These are phyloP conservation scores for Sula dactylatra DNA, from an alignment of 2,113 vertebrate genomes.

Conservation along the genomic window DNA sequence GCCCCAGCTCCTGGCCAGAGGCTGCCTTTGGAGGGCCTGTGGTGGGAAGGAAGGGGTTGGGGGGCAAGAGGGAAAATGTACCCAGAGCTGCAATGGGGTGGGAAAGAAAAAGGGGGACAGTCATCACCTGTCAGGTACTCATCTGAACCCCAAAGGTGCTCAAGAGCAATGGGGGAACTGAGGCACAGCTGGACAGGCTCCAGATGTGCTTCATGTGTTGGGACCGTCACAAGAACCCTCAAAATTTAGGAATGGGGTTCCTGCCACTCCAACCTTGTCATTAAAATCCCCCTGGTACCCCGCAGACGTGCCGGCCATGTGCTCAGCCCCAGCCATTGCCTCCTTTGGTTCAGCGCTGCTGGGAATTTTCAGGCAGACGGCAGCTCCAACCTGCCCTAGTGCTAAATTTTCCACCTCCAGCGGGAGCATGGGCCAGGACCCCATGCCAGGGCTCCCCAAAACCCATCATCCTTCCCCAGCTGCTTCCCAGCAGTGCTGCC, in stretches of 20 bases:
- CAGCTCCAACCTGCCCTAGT: fast-evolving
- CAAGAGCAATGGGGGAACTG: background rate
- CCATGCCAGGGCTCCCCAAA: fast-evolving
- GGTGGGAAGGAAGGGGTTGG: background rate
- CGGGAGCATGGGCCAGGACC: fast-evolving
- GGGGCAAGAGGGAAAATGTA: background rate
- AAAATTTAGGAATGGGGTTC: fast-evolving
- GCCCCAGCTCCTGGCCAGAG: fast-evolving
- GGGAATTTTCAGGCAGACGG: background rate
- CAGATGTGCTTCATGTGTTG: background rate
- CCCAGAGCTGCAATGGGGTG: background rate
- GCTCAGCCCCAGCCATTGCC: background rate
- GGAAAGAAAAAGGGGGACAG: background rate
- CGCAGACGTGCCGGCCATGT: background rate
- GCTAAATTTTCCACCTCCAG: fast-evolving
- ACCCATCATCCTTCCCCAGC: background rate
- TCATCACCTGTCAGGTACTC: background rate
- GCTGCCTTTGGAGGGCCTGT: background rate
- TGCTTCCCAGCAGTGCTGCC: background rate
- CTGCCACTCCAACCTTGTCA: background rate
- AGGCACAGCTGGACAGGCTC: background rate
- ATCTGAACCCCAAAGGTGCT: too few relatives aligned
- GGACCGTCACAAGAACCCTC: background rate
- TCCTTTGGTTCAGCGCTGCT: fast-evolving
- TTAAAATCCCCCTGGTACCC: background rate